Base-by-base conservation (phyloP, 1,140 invertebrate genomes). In the Drosophila pseudoobscura region DNA sequence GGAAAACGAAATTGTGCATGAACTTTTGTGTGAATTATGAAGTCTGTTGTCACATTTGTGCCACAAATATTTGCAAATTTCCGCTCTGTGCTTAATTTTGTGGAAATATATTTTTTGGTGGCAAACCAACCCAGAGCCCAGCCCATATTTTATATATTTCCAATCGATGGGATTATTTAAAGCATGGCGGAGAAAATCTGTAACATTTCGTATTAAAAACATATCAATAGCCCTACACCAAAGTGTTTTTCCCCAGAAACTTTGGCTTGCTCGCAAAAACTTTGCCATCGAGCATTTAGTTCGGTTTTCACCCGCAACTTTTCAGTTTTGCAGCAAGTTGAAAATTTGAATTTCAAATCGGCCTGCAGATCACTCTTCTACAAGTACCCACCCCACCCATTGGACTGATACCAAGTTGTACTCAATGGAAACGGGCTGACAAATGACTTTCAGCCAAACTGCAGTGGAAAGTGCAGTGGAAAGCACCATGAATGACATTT, bases 21-120 rank as follows among this genome's bases (percentile, higher is more conserved):
- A 75, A 85, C 61, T 85, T 74, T 53, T 59, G 56, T 52, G 45
- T 75, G 74, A 80, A 68, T 71, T 75, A 85, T 87, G 74, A 73
- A 70, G 60, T 54, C 47, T 53, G 56, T 47, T 79, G 80, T 77
- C 80, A 62, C 51, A 49, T 51, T 58, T 24, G 24, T 39, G 57
- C 51, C 41, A 49, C 49, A 57, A 57, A 60, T 55, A 54, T 35
- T 82, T 47, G n/a, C 9, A 26, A 31, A 24, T 9, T 49, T n/a
- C 20, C 45, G 20, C 29, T 44, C 55, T 41, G 53, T 75, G 80
- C 39, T 78, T 80, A 78, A 80, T 80, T 85, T 75, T 71, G 64
- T 63, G 78, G 55, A 82, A 82, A 64, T 59, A 55, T 52, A 53
- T 35, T 45, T n/a, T 54, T 39, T n/a, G 29, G 24, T 35, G 31